Evolutionary conservation across 1,140 invertebrate genomes (phyloP).

Genomic region (Manduca sexta): DNA sequence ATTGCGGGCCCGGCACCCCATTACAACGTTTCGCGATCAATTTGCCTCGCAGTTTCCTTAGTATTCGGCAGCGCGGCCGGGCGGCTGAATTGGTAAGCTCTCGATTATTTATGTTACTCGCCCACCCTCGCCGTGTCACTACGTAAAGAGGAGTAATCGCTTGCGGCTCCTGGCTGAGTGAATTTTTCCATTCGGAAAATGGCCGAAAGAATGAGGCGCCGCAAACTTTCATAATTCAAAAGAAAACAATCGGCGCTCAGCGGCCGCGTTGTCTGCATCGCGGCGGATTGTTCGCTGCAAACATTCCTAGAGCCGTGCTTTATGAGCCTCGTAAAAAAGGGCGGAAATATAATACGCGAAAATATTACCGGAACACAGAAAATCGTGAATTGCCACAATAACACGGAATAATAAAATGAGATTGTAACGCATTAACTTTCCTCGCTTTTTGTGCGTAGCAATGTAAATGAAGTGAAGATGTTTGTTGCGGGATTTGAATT

Average conservation of each 20-base stretch:
- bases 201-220: conserved; percentile 46
- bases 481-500: not conserved
- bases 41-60: conserved; percentile 34
- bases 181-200: conserved; percentile 60
- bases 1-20: conserved; percentile 18
- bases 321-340: conserved; percentile 34
- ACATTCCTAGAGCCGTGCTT: conserved; percentile 25
- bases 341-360: conserved; percentile 14
- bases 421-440: conserved; percentile 13
- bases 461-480: not conserved
- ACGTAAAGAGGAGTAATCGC: conserved; percentile 58
- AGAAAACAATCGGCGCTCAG: conserved; percentile 3
- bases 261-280: not conserved
- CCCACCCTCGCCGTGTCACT: conserved; percentile 38
- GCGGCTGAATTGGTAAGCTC: conserved; percentile 42
- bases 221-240: conserved; percentile 46
- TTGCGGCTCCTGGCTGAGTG: conserved; percentile 47
- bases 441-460: not conserved
- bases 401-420: conserved; percentile 20
- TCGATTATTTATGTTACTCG: conserved; percentile 51
- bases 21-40: conserved; percentile 35
- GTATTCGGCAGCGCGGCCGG: conserved; percentile 19
- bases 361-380: conserved; percentile 24
- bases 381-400: conserved; percentile 26
- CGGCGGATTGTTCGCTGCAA: not conserved